A percentile compares a stretch with the other conserved stretches of the same genome.
Evolutionary conservation across 2,888 invertebrate species (phyloP).

Genomic region (Anorthoa munda): DNA sequence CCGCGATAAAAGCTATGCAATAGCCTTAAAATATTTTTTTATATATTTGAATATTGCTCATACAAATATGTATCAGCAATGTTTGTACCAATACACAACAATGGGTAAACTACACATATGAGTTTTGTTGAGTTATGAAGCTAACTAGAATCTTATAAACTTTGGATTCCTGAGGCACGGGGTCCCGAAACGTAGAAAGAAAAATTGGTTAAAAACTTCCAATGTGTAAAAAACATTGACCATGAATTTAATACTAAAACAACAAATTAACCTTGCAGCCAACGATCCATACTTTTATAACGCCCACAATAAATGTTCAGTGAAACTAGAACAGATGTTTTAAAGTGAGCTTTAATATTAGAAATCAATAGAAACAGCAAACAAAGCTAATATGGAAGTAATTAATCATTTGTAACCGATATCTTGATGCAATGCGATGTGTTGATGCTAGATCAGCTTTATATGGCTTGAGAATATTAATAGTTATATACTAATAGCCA

Average conservation of each 20-base stretch:
- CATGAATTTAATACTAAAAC: neutral
- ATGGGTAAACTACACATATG: no score
- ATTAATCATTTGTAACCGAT: slow-evolving; percentile 33
- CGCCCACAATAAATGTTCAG: neutral
- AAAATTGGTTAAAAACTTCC: no score
- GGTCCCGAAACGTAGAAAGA: no score
- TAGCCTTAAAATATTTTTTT: no score
- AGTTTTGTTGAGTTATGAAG: no score
- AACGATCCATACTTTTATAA: neutral
- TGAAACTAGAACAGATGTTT: slow-evolving; percentile 24
- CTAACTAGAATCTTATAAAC: no score
- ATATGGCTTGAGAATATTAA: slow-evolving; percentile 41
- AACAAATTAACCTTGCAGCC: neutral
- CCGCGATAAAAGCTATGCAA: no score
- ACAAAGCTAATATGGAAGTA: slow-evolving; percentile 24
- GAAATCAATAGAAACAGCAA: neutral
- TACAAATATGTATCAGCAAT: no score
- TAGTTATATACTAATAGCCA: neutral
- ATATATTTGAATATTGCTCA: no score
- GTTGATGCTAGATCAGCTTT: slow-evolving; percentile 20
- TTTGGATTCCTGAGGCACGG: no score
- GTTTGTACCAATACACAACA: no score
- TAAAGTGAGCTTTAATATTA: neutral
- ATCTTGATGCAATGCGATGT: slow-evolving; percentile 39
- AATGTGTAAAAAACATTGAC: no score